Conservation (phyloP, 2,113 vertebrate genomes). For the Irena cyanogastra region DNA sequence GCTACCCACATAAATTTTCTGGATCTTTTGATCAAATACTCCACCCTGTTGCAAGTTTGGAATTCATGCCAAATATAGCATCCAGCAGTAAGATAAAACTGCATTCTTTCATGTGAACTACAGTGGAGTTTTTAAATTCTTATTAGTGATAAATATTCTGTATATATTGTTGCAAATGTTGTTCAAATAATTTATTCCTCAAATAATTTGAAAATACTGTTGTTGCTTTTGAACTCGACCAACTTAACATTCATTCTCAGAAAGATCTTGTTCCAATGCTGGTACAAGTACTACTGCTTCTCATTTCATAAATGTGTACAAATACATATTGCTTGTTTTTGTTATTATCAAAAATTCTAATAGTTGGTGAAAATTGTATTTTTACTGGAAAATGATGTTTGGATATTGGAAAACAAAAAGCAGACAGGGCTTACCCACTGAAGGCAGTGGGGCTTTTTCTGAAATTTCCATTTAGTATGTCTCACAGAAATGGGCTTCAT, state of each 20-base stretch:
- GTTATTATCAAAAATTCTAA: neutral
- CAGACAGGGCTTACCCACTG: neutral
- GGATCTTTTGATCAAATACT: conserved; percentile 63
- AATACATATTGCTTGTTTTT: neutral
- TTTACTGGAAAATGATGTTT: neutral
- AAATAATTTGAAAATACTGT: neutral
- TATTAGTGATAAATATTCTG: neutral
- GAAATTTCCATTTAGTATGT: neutral
- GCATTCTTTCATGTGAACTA: conserved; percentile 51
- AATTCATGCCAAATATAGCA: conserved; percentile 55
- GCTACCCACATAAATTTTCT: conserved; percentile 61
- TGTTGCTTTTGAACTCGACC: neutral
- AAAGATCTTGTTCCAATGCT: neutral
- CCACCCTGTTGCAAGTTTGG: conserved; percentile 53
- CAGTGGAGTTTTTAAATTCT: neutral
- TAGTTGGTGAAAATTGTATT: neutral
- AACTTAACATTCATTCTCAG: neutral
- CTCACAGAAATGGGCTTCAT: neutral
- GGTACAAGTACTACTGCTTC: neutral
- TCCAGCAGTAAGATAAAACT: conserved; percentile 60
- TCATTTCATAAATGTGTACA: neutral
- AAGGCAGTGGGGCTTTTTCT: neutral
- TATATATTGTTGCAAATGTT: neutral
- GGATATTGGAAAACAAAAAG: neutral
- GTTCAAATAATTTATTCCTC: neutral